Evolutionary conservation across 2,888 invertebrate species (phyloP), one percentile per base, ranked within the genome.

Genomic region (Melanostoma scalare): DNA sequence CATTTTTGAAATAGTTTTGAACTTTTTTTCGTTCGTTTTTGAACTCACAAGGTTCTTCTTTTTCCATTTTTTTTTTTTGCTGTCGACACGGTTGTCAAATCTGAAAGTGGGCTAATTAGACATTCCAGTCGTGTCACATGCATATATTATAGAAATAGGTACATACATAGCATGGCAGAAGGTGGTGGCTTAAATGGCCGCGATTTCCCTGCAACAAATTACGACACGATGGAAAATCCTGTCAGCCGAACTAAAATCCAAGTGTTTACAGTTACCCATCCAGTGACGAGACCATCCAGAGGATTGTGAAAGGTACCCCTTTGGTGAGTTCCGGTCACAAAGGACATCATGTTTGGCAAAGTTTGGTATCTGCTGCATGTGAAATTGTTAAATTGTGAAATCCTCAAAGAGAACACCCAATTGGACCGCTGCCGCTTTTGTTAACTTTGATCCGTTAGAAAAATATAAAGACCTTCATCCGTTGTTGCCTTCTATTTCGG

Each of bases 361-460:
- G 46, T 82, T 78, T 78, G 44, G 71, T 53, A 40, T 65, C 63
- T 63, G 50, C 73, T 77, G 78, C 67, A 82, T 78, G 61, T 78
- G 61, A 77, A 61, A 60, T 44, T 44, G 61, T 78, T 55, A 77
- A 61, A 60, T 44, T 44, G 65, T 77, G 60, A 81, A 61, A 63
- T 82, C 55, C 72, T 78, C 77, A 82, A 82, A 82, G 81, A 68
- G 77, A 68, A 78, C 81, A 82, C 78, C 72, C 73, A 77, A 78
- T 82, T 63, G 81, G 69, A 61, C 48, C 42, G 42, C 42, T 42
- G 9, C 55, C 72, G 77, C 65, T 80, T 72, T 77, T 81, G 77
- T 81, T 67, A 81, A 68, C 77, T 81, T 81, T 81, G 65, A 77
- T 77, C 72, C 56, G 72, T 77, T 76, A 67, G 71, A 74, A 74